Percentiles rank a stretch among this genome's conserved stretches.
phyloP scores from a whole-genome alignment of 2,888 invertebrate genomes.

The Neria commutata region DNA sequence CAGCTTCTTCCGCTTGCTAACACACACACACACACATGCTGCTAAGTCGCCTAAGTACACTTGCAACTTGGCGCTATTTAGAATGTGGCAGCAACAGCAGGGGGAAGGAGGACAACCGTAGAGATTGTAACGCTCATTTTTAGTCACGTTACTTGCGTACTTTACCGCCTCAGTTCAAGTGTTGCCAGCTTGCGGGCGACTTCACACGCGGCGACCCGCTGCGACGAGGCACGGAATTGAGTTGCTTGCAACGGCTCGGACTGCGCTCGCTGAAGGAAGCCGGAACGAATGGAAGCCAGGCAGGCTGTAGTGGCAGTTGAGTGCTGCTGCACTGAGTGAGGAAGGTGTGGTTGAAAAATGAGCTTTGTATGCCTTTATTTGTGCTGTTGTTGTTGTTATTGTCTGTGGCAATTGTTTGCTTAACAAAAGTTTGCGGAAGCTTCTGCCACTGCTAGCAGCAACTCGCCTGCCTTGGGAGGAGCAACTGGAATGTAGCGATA shows the following conservation, averaged over 20 bases:
- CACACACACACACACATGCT: constrained; percentile 1
- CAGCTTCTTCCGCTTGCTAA: neutral
- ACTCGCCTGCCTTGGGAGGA: too few relatives aligned
- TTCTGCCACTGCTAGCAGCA: too few relatives aligned
- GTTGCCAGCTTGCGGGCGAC: neutral
- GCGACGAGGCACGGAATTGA: neutral
- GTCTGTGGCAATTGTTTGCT: constrained; percentile 53
- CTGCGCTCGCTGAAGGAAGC: too few relatives aligned
- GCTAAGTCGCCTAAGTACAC: neutral
- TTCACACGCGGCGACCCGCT: neutral
- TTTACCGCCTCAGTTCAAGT: neutral
- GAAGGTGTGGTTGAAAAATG: constrained; percentile 44
- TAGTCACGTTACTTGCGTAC: neutral
- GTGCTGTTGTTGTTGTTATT: too few relatives aligned
- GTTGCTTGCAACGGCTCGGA: neutral
- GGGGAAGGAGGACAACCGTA: too few relatives aligned
- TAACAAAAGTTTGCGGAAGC: constrained; percentile 52
- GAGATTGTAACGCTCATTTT: neutral
- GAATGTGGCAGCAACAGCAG: too few relatives aligned
- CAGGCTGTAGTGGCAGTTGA: too few relatives aligned
- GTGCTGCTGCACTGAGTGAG: too few relatives aligned
- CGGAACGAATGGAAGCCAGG: too few relatives aligned
- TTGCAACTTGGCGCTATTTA: neutral
- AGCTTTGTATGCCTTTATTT: constrained; percentile 50
- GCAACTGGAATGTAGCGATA: too few relatives aligned